phyloP scores from a whole-genome alignment of 2,797 vertebrate genomes.

The Catharus ustulatus region DNA sequence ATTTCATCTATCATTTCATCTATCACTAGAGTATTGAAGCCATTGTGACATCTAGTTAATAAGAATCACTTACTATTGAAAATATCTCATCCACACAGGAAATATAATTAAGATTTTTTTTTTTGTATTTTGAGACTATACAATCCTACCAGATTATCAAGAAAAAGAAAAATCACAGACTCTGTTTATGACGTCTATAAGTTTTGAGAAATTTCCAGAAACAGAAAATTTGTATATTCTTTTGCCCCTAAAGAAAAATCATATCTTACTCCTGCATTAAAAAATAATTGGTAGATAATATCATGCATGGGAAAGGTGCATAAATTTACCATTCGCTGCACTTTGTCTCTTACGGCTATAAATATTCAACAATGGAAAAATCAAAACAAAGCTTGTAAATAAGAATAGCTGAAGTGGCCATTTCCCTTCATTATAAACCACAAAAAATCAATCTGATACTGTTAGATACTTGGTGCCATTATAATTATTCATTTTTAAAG shows the following conservation, averaged over 20 bases:
- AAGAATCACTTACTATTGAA: not conserved
- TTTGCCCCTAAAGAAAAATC: not conserved
- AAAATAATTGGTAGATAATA: not conserved
- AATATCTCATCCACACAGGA: not conserved
- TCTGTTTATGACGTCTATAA: no score
- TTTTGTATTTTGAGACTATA: not conserved
- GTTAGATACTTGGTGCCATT: not conserved
- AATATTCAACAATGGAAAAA: not conserved
- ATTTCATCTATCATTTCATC: not conserved
- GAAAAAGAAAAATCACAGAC: not conserved
- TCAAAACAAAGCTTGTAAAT: not conserved
- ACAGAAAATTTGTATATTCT: not conserved
- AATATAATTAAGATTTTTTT: not conserved
- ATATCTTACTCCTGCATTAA: not conserved
- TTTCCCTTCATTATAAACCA: not conserved
- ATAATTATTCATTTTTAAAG: not conserved
- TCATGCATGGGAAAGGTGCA: not conserved
- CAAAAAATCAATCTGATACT: not conserved
- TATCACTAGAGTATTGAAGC: not conserved
- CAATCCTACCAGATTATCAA: not conserved
- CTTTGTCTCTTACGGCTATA: not conserved
- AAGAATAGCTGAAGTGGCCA: not conserved
- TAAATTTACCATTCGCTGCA: not conserved
- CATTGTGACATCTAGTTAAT: not conserved
- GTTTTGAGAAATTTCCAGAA: not conserved